Evolutionary conservation across 2,113 vertebrate genomes (phyloP).

Genomic region (Triplophysa siluroides): DNA sequence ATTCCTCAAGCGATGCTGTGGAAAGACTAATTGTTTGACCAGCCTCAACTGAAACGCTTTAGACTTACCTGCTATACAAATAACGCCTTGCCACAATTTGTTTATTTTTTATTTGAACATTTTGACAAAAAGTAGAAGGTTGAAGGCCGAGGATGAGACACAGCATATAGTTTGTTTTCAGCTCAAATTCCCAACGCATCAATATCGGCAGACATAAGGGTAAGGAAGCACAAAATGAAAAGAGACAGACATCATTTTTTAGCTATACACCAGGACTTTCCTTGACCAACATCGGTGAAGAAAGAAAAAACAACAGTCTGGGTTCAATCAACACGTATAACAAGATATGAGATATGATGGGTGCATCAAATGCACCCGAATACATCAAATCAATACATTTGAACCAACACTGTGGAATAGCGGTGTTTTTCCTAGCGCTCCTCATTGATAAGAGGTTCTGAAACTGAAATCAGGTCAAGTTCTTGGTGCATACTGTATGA

Average conservation of each 20-base stretch:
- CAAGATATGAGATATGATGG: conserved; percentile 59
- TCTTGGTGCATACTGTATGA: conserved; percentile 14
- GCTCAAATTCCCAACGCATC: conserved; percentile 65
- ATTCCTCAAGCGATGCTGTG: conserved; percentile 61
- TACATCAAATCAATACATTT: conserved; percentile 59
- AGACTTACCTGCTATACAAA: conserved; percentile 68
- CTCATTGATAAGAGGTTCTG: conserved; percentile 9
- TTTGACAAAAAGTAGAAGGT: conserved; percentile 67
- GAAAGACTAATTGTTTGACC: conserved; percentile 58
- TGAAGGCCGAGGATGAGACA: conserved; percentile 72
- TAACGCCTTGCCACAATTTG: conserved; percentile 70
- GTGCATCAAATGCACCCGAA: conserved; percentile 56
- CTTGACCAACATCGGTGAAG: conserved; percentile 54
- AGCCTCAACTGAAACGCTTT: conserved; percentile 8
- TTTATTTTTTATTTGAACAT: conserved; percentile 77
- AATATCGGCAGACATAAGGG: conserved; percentile 72
- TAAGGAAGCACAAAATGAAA: conserved; percentile 70
- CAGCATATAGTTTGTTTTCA: conserved; percentile 66
- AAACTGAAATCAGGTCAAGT: conserved; percentile 56
- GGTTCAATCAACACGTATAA: conserved; percentile 65
- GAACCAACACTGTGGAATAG: conserved; percentile 50
- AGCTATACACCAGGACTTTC: conserved; percentile 67
- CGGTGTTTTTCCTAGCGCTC: not conserved
- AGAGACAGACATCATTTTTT: conserved; percentile 63
- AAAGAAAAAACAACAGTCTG: conserved; percentile 40